Evolutionary conservation across 2,797 vertebrate species (phyloP), one percentile per base, ranked within the genome.

Genomic region (Artibeus lituratus): DNA sequence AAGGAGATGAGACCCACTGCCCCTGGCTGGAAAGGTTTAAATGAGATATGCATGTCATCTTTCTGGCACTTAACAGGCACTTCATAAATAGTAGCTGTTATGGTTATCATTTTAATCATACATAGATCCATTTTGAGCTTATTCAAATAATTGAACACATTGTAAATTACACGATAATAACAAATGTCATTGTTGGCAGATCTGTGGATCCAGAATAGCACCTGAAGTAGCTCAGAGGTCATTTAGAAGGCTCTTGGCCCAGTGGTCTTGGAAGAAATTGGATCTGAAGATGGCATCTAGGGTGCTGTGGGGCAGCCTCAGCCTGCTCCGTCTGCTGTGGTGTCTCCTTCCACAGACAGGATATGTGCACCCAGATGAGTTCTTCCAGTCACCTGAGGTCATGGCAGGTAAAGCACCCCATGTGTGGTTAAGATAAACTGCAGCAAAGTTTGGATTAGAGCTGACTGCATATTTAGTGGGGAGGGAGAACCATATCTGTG

Each of bases 371-470:
- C 98, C 98, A 1, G 98, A 98, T 94, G 98, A 98, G 94, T 98
- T 98, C 97, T 99, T 98, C 97, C 98, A 98, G 98, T 98, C 98
- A 2, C 98, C 98, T 0, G 98, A 98, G 97, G 98, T 98, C 87
- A 98, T 99, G 98, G 98, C 98, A 97, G 98, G 98, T 98, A 97
- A 98, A 95, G 7, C 37, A 24, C 74, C 72, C 65, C 16, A 21
- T 0, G 21, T 24, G 4, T 8, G 24, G 32, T 26, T 72, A 55
- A n/a, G 73, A 89, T 1, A 37, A 47, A 37, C 5, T n/a, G 42
- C 55, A 59, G 49, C 70, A 19, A 42, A 87, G 19, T 35, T 26
- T 72, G 72, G 35, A 4, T 3, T 19, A 44, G n/a, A 29, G 44
- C 55, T 53, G 49, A 11, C 0, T 39, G 91, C 21, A 7, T 67